Conservation (phyloP, 2,888 invertebrate genomes). For the Pedicia rivosa region DNA sequence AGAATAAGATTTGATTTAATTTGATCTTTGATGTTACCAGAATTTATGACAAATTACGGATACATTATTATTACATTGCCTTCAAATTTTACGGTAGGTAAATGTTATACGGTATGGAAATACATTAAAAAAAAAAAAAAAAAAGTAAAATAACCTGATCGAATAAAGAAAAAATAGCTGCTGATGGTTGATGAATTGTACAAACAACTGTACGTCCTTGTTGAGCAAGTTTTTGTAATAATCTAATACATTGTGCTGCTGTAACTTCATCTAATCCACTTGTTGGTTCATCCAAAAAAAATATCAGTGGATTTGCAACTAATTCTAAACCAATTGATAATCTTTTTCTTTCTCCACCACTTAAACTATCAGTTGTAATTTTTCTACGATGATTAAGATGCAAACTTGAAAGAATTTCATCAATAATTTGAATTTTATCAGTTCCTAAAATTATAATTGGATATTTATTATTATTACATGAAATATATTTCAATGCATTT, state of each 20-base stretch:
- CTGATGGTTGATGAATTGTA: conserved; percentile 55
- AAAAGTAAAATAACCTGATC: too few relatives aligned
- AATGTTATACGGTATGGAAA: too few relatives aligned
- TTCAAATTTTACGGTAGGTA: too few relatives aligned
- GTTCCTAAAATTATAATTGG: too few relatives aligned
- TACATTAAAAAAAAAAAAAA: too few relatives aligned
- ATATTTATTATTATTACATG: too few relatives aligned
- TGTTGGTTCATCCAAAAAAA: conserved; percentile 74
- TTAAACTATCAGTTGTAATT: conserved; percentile 35
- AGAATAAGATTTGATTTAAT: too few relatives aligned
- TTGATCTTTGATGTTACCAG: too few relatives aligned
- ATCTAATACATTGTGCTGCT: conserved; percentile 40
- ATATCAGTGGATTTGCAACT: conserved; percentile 69
- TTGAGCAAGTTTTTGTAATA: conserved; percentile 39
- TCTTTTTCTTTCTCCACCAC: conserved; percentile 67
- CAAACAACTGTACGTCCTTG: conserved; percentile 52
- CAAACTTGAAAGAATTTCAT: conserved; percentile 25
- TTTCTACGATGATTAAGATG: conserved; percentile 25
- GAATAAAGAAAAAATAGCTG: conserved; percentile 43
- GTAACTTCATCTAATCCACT: conserved; percentile 53
- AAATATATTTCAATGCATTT: too few relatives aligned
- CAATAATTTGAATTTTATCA: too few relatives aligned
- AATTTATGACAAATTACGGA: too few relatives aligned
- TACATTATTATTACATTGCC: too few relatives aligned
- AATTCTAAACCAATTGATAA: conserved; percentile 68